Conservation (phyloP, 2,113 vertebrate genomes). For the Cephalophus harveyi region DNA sequence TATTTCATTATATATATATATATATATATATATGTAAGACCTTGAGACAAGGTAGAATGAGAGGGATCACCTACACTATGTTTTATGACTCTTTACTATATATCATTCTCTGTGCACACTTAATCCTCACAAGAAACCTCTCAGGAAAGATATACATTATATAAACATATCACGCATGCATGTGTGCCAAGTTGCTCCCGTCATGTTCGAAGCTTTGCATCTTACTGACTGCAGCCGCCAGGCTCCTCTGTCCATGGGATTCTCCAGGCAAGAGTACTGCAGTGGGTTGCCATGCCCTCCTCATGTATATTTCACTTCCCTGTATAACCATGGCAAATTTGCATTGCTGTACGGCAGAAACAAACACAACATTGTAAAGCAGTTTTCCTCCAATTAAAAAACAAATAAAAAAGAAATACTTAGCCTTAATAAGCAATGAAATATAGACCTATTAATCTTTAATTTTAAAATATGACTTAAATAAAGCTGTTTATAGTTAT, state of each 20-base stretch:
- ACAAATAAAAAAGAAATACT: neutral
- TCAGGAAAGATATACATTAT: neutral
- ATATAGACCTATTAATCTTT: constrained; percentile 73
- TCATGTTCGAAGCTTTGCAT: neutral
- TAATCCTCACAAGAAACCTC: neutral
- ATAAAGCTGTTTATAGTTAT: constrained; percentile 79
- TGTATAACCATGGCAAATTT: neutral
- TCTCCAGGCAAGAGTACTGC: neutral
- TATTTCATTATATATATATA: constrained; percentile 60
- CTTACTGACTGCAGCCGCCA: neutral
- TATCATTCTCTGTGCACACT: neutral
- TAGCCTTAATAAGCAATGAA: constrained; percentile 77
- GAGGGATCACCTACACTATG: neutral
- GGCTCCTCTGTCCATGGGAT: neutral
- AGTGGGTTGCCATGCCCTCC: neutral
- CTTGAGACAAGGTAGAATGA: neutral
- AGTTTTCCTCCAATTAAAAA: neutral
- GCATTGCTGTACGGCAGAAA: rapidly evolving
- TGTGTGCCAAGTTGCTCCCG: neutral
- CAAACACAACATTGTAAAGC: neutral
- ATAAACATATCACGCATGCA: neutral
- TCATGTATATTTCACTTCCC: neutral
- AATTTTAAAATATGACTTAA: constrained; percentile 76
- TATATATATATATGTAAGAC: neutral
- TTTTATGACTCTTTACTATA: neutral